Evolutionary conservation across 2,888 invertebrate species (phyloP), one percentile per base, ranked within the genome.

Genomic region (Lithophane ornitopus): DNA sequence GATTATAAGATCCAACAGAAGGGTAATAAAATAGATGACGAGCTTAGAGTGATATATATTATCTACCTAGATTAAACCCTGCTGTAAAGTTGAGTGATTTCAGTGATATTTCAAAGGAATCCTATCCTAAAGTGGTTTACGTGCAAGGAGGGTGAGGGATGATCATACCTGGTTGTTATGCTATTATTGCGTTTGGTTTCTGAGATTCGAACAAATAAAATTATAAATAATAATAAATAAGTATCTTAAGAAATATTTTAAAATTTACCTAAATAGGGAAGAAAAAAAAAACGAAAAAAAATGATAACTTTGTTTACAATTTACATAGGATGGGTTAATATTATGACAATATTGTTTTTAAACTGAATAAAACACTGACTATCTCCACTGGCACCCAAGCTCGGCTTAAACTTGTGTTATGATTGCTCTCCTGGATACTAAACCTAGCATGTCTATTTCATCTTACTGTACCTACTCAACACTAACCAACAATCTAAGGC

Each of bases 41-140:
- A 80, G 59, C 73, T 61, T 54, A 61, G 14, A 28, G 16, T 9
- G 46, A 39, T 49, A 59, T 49, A 34, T 6, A 34, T 34, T 22
- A 22, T 46, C 1, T 34, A 34, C 22, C 2, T 9, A 44, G 11
- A 28, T 28, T 19, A 59, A 54, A 61, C 66, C 28, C 46, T 59
- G 7, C n/a, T 46, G 54, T 66, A 44, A 46, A 65, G 34, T 52
- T 70, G 82, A 82, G 44, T 78, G 4, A 82, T 82, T 52, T 46
- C 19, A 44, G 65, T 39, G 22, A 82, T 82, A 77, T 69, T 56
- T 81, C 65, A 59, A 19, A 12, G 16, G 14, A 52, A 59, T 59
- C 58, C 77, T 28, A 68, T 65, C 49, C 26, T 22, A 16, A 58
- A 26, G 22, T 63, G 3, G 70, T 62, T 70, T 61, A 68, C 63